These are phyloP conservation scores for Lithophane ornitopus DNA, from an alignment of 2,888 invertebrate species.

Conservation along the genomic window DNA sequence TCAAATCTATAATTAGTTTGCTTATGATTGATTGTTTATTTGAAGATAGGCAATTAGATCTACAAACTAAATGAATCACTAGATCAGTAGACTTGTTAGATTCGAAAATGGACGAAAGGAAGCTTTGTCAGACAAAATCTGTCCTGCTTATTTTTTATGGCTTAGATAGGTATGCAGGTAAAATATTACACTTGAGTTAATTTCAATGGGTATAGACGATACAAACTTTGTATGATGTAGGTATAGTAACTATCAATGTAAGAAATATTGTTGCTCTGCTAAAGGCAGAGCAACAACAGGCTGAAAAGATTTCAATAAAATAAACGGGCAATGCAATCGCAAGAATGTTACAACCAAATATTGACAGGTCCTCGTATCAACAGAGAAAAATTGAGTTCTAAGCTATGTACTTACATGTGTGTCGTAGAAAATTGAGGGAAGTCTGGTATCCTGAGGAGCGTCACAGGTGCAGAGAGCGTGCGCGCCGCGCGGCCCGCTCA, in stretches of 20 bases:
- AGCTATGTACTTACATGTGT: conserved; percentile 81
- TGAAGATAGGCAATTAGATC: background rate
- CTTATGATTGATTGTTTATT: background rate
- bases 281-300: too few species aligned
- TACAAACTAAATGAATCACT: too few species aligned
- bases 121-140: background rate
- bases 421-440: conserved; percentile 86
- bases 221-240: background rate
- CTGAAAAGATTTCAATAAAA: background rate
- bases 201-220: background rate
- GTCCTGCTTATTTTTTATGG: background rate
- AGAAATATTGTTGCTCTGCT: background rate
- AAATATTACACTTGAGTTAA: background rate
- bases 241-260: background rate
- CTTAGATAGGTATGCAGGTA: background rate
- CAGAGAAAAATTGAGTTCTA: background rate
- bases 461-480: conserved; percentile 86
- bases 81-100: too few species aligned
- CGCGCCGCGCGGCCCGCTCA: conserved; percentile 74
- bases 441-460: conserved; percentile 77
- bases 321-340: background rate
- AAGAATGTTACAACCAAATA: background rate
- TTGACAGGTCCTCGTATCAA: background rate
- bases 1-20: background rate
- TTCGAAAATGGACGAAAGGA: background rate